Conservation (phyloP, 1,140 invertebrate species). For the Eupristina koningsbergeri region DNA sequence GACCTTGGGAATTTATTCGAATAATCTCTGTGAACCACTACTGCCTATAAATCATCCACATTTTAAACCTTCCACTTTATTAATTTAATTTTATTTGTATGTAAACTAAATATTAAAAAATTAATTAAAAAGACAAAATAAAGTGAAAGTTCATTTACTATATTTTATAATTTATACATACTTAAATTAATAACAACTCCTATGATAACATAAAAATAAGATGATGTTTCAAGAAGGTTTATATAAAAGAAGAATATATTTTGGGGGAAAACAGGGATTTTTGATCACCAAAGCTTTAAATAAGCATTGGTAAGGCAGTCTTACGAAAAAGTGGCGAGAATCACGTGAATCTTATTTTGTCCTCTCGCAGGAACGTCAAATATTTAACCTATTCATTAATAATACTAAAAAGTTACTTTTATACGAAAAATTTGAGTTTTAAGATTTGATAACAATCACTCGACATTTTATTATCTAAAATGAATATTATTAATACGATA, state of each 20-base stretch:
- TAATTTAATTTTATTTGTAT: constrained; percentile 24
- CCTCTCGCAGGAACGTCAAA: constrained; percentile 51
- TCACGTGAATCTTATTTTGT: constrained; percentile 48
- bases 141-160: constrained; percentile 13
- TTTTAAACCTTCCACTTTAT: constrained; percentile 30
- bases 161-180: constrained; percentile 39
- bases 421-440: constrained; percentile 43
- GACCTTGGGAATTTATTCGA: constrained; percentile 28
- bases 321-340: constrained; percentile 53
- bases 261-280: constrained; percentile 22
- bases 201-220: constrained; percentile 36
- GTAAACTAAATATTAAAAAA: constrained; percentile 23
- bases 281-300: constrained; percentile 48
- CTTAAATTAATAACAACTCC: constrained; percentile 23
- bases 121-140: constrained; percentile 14
- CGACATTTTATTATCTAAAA: constrained; percentile 26
- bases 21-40: constrained; percentile 36
- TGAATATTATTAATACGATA: constrained; percentile 27
- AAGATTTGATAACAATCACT: constrained; percentile 23
- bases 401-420: constrained; percentile 47
- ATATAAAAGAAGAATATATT: constrained; percentile 37
- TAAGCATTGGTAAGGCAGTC: constrained; percentile 49
- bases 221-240: constrained; percentile 26
- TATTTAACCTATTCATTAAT: constrained; percentile 49
- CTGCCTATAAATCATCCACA: constrained; percentile 33